Conservation (phyloP, 2,113 vertebrate genomes). For the Vanacampus margaritifer region DNA sequence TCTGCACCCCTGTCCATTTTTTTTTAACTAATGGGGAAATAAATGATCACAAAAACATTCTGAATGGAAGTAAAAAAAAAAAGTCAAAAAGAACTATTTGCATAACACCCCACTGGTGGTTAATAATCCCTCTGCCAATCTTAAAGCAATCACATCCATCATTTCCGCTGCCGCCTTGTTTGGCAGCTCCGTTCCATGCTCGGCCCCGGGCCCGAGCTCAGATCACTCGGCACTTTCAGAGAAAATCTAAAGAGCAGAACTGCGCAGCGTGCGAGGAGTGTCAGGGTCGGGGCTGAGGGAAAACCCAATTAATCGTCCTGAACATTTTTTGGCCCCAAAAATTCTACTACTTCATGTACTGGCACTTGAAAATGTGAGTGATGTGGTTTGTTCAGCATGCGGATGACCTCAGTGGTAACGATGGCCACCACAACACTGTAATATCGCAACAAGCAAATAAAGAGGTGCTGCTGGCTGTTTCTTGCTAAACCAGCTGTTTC, state of each 20-base stretch:
- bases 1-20: not conserved
- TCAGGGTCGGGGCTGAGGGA: conserved; percentile 25
- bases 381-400: conserved; percentile 1
- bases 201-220: conserved; percentile 9
- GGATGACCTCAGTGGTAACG: not conserved
- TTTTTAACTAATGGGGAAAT: not conserved
- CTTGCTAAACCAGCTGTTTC: conserved; percentile 42
- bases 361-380: not conserved
- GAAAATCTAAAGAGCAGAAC: conserved; percentile 50
- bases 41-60: not conserved
- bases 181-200: conserved; percentile 38
- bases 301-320: conserved; percentile 36
- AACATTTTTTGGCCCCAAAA: conserved; percentile 40
- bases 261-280: conserved; percentile 27
- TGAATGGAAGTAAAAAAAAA: not conserved
- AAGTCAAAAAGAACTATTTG: not conserved
- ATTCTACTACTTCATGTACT: not conserved
- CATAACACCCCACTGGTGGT: conserved; percentile 39
- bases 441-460: conserved; percentile 22
- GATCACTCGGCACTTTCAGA: conserved; percentile 44
- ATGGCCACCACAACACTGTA: conserved; percentile 1
- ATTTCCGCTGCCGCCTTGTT: conserved; percentile 40
- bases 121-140: conserved; percentile 36
- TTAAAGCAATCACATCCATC: conserved; percentile 37
- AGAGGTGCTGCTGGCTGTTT: conserved; percentile 30